Conservation (phyloP, 2,113 vertebrate species). For the Alosa alosa region DNA sequence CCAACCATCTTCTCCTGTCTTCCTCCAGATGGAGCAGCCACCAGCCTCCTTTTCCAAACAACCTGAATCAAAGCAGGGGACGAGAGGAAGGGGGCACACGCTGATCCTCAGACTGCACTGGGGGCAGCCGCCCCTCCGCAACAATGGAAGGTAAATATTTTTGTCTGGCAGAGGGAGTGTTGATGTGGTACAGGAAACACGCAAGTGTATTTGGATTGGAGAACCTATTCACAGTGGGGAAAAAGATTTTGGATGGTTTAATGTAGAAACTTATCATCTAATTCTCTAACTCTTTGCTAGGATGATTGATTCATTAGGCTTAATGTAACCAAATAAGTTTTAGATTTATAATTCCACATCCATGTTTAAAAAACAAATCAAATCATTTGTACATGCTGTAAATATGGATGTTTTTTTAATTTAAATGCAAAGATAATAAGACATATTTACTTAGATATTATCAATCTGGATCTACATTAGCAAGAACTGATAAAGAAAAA, state of each 20-base stretch:
- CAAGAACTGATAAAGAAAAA: background rate
- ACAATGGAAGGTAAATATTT: slow-evolving; percentile 34
- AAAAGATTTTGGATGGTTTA: background rate
- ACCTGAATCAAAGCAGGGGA: slow-evolving; percentile 16
- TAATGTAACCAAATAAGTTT: background rate
- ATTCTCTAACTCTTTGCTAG: background rate
- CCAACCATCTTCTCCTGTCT: background rate
- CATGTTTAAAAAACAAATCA: background rate
- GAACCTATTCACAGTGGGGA: background rate
- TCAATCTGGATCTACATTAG: background rate
- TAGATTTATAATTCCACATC: background rate
- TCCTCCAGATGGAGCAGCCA: slow-evolving; percentile 23
- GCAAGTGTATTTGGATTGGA: background rate
- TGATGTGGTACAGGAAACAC: slow-evolving; percentile 5
- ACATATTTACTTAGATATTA: background rate
- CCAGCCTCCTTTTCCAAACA: slow-evolving; percentile 14
- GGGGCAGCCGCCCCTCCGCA: background rate
- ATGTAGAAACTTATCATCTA: background rate
- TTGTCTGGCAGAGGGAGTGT: slow-evolving; percentile 12
- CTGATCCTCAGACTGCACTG: background rate
- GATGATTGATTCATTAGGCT: background rate
- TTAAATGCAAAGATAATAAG: background rate
- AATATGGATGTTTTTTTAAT: background rate
- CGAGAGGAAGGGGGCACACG: background rate
- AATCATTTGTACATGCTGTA: background rate